Conservation (phyloP, 2,113 vertebrate genomes). For the Tonatia bakeri region DNA sequence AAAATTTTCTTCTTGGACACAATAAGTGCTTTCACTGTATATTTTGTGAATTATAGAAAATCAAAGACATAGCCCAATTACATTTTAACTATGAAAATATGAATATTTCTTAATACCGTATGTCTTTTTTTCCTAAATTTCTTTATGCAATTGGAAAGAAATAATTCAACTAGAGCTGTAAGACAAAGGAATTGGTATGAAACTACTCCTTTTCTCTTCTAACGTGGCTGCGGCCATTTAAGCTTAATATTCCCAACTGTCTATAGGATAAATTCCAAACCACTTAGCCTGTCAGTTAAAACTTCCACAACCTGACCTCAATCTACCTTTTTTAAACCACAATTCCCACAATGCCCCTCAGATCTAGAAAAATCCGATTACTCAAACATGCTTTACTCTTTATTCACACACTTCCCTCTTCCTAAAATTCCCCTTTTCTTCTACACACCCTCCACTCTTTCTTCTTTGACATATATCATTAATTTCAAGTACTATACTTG, state of each 20-base stretch:
- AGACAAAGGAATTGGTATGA: background rate
- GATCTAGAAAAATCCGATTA: slow-evolving; percentile 43
- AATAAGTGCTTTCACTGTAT: background rate
- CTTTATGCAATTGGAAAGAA: background rate
- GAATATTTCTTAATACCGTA: background rate
- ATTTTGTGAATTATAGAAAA: background rate
- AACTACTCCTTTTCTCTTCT: background rate
- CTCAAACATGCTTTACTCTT: background rate
- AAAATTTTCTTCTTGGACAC: background rate
- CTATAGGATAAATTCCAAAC: slow-evolving; percentile 37
- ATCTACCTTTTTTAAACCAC: slow-evolving; percentile 23
- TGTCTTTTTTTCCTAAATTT: background rate
- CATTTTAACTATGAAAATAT: background rate
- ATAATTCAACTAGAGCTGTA: slow-evolving; percentile 10
- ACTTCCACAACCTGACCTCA: background rate
- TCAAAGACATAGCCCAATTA: background rate
- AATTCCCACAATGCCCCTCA: slow-evolving; percentile 32
- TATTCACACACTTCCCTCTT: background rate
- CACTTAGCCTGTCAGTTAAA: slow-evolving; percentile 31
- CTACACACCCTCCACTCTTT: background rate
- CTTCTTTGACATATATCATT: background rate
- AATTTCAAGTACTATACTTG: background rate
- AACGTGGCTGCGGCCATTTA: background rate
- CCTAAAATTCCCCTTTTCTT: background rate
- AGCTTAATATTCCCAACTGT: slow-evolving; percentile 21